Evolutionary conservation across 53 echinoderm and acorn worm species (phyloP).

Genomic region (Stichopus horrens): DNA sequence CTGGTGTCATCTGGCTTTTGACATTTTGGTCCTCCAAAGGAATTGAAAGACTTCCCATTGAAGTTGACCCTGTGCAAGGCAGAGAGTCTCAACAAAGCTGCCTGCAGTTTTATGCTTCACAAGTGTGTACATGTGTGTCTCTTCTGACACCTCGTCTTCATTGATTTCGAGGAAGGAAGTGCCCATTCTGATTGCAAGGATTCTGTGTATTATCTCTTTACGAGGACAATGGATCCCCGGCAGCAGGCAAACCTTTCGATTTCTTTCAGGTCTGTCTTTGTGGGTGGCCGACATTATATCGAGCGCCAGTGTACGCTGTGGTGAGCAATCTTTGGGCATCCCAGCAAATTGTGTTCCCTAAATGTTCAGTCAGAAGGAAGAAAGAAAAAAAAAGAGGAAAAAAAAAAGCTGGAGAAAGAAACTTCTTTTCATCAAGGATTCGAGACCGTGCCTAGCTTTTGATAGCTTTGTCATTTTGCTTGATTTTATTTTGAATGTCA

Average conservation of each 20-base stretch:
- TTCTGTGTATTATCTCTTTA: constrained; percentile 10
- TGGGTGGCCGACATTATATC: constrained; percentile 29
- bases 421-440: too few species aligned
- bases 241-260: neutral
- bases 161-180: neutral
- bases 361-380: neutral
- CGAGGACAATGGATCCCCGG: constrained; percentile 24
- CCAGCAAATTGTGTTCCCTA: neutral
- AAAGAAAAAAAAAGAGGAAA: neutral
- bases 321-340: neutral
- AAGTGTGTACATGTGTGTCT: neutral
- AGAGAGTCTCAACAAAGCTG: too few species aligned
- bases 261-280: constrained; percentile 1
- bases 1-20: too few species aligned
- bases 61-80: too few species aligned
- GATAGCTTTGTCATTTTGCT: too few species aligned
- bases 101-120: too few species aligned
- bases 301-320: neutral
- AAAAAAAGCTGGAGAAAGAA: too few species aligned
- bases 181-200: neutral
- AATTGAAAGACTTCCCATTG: too few species aligned
- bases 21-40: too few species aligned
- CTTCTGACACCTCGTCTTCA: neutral
- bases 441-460: too few species aligned
- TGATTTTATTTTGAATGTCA: too few species aligned